Conservation (phyloP, 2,797 vertebrate genomes). For the Arnoldichthys spilopterus region DNA sequence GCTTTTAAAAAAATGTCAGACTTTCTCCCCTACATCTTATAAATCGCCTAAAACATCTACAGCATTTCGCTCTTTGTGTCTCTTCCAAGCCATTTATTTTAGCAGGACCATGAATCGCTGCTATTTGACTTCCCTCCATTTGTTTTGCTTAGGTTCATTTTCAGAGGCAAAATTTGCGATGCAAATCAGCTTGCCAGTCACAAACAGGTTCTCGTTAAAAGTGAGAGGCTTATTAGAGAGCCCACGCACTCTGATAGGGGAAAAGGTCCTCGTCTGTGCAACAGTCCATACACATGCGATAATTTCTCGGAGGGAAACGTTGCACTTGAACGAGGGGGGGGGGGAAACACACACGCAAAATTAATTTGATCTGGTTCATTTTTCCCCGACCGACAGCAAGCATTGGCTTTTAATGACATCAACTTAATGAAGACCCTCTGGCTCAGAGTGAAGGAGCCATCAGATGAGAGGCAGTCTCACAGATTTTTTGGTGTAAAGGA, state of each 20-base stretch:
- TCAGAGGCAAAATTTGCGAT: constrained; percentile 32
- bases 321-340: background rate
- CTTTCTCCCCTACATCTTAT: background rate
- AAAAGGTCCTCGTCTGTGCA: constrained; percentile 39
- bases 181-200: constrained; percentile 44
- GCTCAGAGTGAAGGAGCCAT: constrained; percentile 18
- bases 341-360: background rate
- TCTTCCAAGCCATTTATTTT: constrained; percentile 12
- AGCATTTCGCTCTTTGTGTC: background rate
- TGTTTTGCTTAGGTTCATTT: constrained; percentile 36
- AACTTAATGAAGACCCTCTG: constrained; percentile 35
- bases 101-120: background rate
- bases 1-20: background rate
- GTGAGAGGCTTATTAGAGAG: constrained; percentile 39
- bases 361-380: constrained; percentile 37
- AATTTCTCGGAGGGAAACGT: constrained; percentile 33
- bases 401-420: constrained; percentile 33
- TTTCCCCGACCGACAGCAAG: constrained; percentile 20
- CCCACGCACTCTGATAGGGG: constrained; percentile 27
- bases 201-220: constrained; percentile 43
- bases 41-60: background rate
- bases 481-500: background rate
- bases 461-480: constrained; percentile 7
- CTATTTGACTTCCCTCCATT: constrained; percentile 5
- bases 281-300: constrained; percentile 30